Conservation (phyloP, 2,113 vertebrate genomes). For the Amphiprion percula region DNA sequence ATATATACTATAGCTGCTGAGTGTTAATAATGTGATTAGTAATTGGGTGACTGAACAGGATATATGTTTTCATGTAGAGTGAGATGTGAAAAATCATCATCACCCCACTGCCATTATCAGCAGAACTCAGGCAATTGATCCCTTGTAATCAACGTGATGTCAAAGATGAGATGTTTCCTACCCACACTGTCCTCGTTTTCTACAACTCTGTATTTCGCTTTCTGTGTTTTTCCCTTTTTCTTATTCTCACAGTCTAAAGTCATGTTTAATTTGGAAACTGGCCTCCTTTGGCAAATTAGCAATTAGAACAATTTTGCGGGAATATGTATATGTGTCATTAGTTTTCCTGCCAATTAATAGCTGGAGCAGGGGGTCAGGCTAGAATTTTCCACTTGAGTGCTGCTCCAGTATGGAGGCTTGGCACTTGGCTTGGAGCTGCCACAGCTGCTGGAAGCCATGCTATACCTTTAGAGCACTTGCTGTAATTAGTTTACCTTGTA, state of each 20-base stretch:
- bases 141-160: slow-evolving; percentile 83
- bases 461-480: slow-evolving; percentile 90
- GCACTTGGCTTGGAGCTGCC: slow-evolving; percentile 88
- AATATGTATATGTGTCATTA: slow-evolving; percentile 99
- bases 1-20: slow-evolving; percentile 1
- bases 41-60: slow-evolving; percentile 60
- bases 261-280: slow-evolving; percentile 96
- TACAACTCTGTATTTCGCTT: not conserved
- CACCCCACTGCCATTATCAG: slow-evolving; percentile 65
- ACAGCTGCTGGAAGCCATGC: slow-evolving; percentile 89
- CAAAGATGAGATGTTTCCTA: slow-evolving; percentile 73
- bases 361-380: slow-evolving; percentile 91
- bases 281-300: slow-evolving; percentile 97
- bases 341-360: slow-evolving; percentile 98
- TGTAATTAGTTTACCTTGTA: slow-evolving; percentile 98
- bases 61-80: slow-evolving; percentile 8
- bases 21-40: slow-evolving; percentile 66
- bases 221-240: slow-evolving; percentile 25
- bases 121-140: slow-evolving; percentile 78
- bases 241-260: slow-evolving; percentile 87
- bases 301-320: slow-evolving; percentile 99
- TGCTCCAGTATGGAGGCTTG: slow-evolving; percentile 88
- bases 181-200: slow-evolving; percentile 80
- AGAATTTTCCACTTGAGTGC: slow-evolving; percentile 95
- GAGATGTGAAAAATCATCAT: slow-evolving; percentile 11